These are phyloP conservation scores for Neogale vison DNA, from an alignment of 2,113 vertebrate genomes.

Conservation along the genomic window DNA sequence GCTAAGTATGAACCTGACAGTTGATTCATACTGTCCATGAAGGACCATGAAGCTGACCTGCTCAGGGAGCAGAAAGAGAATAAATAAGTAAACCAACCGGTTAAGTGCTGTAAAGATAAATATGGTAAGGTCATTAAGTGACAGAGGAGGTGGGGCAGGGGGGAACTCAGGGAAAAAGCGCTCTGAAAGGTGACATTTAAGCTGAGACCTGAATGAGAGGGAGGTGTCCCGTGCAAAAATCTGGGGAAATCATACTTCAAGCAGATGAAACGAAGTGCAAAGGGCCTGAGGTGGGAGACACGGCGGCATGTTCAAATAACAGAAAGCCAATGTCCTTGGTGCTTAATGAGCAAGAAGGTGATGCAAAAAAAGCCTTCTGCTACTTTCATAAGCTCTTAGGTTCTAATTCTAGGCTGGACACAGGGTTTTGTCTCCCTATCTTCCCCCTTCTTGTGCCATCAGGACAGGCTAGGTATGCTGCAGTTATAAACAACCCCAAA, in stretches of 20 bases:
- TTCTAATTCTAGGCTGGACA: not conserved
- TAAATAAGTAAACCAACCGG: not conserved
- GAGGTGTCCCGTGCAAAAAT: not conserved
- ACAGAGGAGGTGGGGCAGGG: not conserved
- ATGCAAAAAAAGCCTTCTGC: not conserved
- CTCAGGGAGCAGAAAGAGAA: not conserved
- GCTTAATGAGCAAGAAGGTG: not conserved
- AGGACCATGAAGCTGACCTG: not conserved
- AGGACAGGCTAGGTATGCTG: not conserved
- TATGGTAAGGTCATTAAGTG: rapidly evolving
- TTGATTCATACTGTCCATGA: no score
- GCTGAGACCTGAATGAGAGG: not conserved
- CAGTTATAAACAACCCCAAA: not conserved
- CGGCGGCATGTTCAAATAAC: not conserved
- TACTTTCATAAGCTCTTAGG: not conserved
- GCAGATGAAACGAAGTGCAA: not conserved
- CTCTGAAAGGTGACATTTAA: not conserved
- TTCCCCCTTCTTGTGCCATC: not conserved
- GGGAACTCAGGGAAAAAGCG: not conserved
- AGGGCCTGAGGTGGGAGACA: not conserved
- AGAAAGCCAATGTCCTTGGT: not conserved
- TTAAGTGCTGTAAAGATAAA: not conserved
- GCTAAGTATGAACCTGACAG: not conserved
- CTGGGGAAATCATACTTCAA: not conserved
- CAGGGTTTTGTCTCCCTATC: rapidly evolving